These are phyloP conservation scores for Idris sp. DNA, from an alignment of 1,140 invertebrate genomes.

Conservation along the genomic window DNA sequence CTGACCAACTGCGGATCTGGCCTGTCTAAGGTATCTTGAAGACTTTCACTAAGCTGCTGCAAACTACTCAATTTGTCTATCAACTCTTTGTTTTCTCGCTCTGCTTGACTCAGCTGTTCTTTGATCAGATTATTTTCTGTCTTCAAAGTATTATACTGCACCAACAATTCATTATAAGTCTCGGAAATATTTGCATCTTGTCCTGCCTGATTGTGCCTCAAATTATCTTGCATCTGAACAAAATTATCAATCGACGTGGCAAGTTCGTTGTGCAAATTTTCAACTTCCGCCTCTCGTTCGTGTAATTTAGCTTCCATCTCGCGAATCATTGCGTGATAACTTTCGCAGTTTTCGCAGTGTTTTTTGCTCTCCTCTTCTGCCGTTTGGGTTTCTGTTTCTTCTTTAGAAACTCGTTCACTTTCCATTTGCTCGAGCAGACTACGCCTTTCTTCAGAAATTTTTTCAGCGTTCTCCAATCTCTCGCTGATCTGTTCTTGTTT, in stretches of 20 bases:
- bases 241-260: constrained; percentile 80
- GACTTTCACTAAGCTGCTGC: constrained; percentile 72
- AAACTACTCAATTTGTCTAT: constrained; percentile 76
- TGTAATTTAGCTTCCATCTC: constrained; percentile 82
- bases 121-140: constrained; percentile 80
- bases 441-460: constrained; percentile 70
- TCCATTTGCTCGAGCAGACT: constrained; percentile 64
- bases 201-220: constrained; percentile 60
- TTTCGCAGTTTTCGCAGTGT: constrained; percentile 66
- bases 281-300: constrained; percentile 85
- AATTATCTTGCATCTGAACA: constrained; percentile 69
- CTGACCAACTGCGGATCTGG: constrained; percentile 67
- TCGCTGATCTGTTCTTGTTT: constrained; percentile 72
- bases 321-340: constrained; percentile 66
- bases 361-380: constrained; percentile 27
- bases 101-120: constrained; percentile 78
- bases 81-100: constrained; percentile 80
- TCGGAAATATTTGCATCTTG: constrained; percentile 52
- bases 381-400: constrained; percentile 36
- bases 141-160: constrained; percentile 73
- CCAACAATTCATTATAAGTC: constrained; percentile 65
- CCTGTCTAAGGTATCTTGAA: constrained; percentile 69
- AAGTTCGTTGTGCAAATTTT: constrained; percentile 84
- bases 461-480: constrained; percentile 71
- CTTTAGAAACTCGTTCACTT: constrained; percentile 52